Percentiles rank a stretch among this genome's conserved stretches.
These are phyloP conservation scores for Drosophila paranaensis DNA, from an alignment of 2,888 invertebrate species.

Conservation along the genomic window DNA sequence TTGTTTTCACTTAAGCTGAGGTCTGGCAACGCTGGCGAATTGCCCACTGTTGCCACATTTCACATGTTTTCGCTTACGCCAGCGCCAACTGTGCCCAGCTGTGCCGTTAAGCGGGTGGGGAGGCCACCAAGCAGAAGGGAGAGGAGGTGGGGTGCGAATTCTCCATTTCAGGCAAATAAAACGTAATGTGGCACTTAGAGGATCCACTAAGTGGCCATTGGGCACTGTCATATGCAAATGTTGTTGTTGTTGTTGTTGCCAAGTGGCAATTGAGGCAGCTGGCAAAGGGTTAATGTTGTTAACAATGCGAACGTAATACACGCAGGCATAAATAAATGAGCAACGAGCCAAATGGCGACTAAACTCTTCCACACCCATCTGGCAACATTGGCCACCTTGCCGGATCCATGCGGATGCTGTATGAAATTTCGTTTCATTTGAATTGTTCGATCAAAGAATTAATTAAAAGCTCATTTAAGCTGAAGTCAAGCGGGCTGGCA, in stretches of 20 bases:
- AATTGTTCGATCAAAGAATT: background rate
- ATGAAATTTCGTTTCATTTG: background rate
- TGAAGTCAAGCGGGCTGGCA: no score
- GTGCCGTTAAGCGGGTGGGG: slow-evolving; percentile 11
- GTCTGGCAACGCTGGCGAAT: background rate
- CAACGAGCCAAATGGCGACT: slow-evolving; percentile 21
- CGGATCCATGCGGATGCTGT: background rate
- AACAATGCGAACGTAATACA: slow-evolving; percentile 42
- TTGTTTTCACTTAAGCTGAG: background rate
- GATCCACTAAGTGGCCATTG: slow-evolving; percentile 53
- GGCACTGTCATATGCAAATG: slow-evolving; percentile 46
- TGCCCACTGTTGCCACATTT: slow-evolving; percentile 19
- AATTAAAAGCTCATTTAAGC: background rate
- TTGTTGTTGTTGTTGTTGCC: slow-evolving; percentile 22
- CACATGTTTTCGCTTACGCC: background rate
- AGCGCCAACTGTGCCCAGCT: slow-evolving; percentile 13
- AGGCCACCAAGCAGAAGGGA: no score
- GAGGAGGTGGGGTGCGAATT: background rate
- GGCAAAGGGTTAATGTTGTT: slow-evolving; percentile 55
- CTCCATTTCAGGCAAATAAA: slow-evolving; percentile 48
- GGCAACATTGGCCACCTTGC: background rate
- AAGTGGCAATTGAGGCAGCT: slow-evolving; percentile 61
- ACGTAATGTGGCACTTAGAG: slow-evolving; percentile 53
- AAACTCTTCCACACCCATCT: slow-evolving; percentile 18
- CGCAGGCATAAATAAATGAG: slow-evolving; percentile 44